These are phyloP conservation scores for Acestrorhynchus altus DNA, from an alignment of 2,797 vertebrate species.

Conservation along the genomic window DNA sequence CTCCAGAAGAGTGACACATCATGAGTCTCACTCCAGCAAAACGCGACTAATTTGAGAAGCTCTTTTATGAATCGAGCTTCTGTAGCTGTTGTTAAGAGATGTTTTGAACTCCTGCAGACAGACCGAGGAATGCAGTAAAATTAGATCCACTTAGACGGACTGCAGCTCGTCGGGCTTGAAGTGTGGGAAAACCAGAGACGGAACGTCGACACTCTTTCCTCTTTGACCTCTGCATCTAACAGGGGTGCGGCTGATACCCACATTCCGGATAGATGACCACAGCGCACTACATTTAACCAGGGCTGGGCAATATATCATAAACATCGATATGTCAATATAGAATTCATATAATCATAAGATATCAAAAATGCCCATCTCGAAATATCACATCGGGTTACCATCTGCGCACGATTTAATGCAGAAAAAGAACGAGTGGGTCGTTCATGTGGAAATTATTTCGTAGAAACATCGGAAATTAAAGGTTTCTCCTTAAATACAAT, in stretches of 20 bases:
- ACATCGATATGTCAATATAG: too few relatives aligned
- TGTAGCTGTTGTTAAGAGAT: not conserved
- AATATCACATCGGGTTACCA: too few relatives aligned
- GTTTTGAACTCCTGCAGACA: not conserved
- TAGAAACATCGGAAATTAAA: too few relatives aligned
- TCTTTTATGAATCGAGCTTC: slow-evolving; percentile 7
- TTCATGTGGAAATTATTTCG: too few relatives aligned
- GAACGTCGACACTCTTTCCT: not conserved
- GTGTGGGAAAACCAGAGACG: slow-evolving; percentile 35
- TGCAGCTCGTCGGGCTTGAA: not conserved
- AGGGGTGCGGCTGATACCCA: slow-evolving; percentile 15
- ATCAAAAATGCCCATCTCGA: too few relatives aligned
- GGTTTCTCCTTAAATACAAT: too few relatives aligned
- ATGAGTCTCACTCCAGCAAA: not conserved
- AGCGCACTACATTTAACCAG: not conserved
- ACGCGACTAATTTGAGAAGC: not conserved
- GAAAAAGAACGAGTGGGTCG: too few relatives aligned
- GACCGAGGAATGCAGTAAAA: slow-evolving; percentile 43
- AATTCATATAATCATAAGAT: too few relatives aligned
- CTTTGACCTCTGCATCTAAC: slow-evolving; percentile 14
- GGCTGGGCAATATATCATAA: too few relatives aligned
- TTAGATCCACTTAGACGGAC: slow-evolving; percentile 31
- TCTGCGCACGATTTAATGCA: too few relatives aligned
- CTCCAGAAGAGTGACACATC: not conserved
- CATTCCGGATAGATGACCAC: slow-evolving; percentile 27